Base-by-base conservation (phyloP, 2,888 invertebrate species). In the Dolomedes plantarius region DNA sequence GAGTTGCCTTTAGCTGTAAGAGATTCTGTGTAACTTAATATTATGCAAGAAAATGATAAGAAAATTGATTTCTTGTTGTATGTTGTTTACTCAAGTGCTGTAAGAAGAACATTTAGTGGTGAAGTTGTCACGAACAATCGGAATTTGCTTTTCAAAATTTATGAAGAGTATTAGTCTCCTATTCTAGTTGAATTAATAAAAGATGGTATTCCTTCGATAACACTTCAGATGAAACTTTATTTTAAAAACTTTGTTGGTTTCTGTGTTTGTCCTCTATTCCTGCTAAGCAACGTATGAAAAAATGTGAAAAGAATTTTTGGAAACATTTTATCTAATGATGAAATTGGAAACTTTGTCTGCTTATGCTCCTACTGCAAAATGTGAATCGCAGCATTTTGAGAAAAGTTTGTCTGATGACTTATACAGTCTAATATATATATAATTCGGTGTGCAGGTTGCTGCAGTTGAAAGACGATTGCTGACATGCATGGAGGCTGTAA, bases 371-470 rank as follows among this genome's bases (percentile, higher is more conserved):
- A 80, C 86, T 29, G 71, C 80, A 28, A 86, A 86, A 36, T 68
- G 71, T 16, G 80, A 80, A 67, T 80, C 71, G 13, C 71, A 73
- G 19, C 86, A 86, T 28, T 86, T 86, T 75, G 86, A 86, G 29
- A 86, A 78, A 36, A 86, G 80, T n/a, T 86, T 86, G 71, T 86
- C 86, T n/a, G 86, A 80, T 79, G 86, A 86, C 11, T n/a, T n/a
- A n/a, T n/a, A n/a, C n/a, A n/a, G n/a, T n/a, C n/a, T n/a, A n/a
- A n/a, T n/a, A n/a, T n/a, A n/a, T n/a, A n/a, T n/a, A n/a, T n/a
- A n/a, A n/a, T 29, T 77, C 11, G 71, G 62, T 75, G 86, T 86
- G 36, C 86, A 86, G 23, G 64, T 86, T 3, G 71, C 78, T 11
- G 67, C 73, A n/a, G 75, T 86, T 69, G 80, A 86, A 31, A 71